Evolutionary conservation across 2,888 invertebrate genomes (phyloP).

Genomic region (Eupithecia inturbata): DNA sequence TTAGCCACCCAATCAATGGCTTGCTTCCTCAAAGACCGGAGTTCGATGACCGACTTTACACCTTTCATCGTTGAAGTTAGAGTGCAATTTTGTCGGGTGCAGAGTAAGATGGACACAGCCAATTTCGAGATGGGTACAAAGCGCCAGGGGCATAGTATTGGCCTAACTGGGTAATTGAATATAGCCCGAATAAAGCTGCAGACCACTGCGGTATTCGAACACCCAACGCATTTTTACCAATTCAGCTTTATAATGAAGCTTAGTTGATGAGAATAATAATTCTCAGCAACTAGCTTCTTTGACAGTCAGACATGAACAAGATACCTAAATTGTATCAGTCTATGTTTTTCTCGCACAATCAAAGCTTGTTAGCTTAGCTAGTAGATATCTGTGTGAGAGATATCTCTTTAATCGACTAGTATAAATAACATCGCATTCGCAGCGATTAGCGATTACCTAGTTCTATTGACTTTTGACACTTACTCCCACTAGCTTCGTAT

Average conservation of each 20-base stretch:
- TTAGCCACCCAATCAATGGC: conserved; percentile 75
- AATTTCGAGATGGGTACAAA: conserved; percentile 70
- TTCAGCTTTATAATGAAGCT: not conserved
- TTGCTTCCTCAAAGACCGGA: conserved; percentile 57
- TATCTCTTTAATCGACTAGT: too few relatives aligned
- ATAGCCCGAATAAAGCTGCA: conserved; percentile 41
- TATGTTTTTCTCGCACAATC: not conserved
- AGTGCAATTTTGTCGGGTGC: conserved; percentile 22
- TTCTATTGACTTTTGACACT: too few relatives aligned
- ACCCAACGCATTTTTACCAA: not conserved
- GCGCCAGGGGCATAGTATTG: conserved; percentile 69
- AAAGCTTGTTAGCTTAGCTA: too few relatives aligned
- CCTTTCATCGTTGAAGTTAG: conserved; percentile 43
- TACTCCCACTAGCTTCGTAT: too few relatives aligned
- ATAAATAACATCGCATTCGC: too few relatives aligned
- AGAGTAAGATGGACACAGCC: conserved; percentile 56
- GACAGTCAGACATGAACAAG: not conserved
- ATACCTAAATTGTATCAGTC: not conserved
- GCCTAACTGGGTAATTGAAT: conserved; percentile 78
- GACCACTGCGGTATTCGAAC: not conserved
- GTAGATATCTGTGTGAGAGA: too few relatives aligned
- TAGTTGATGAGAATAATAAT: not conserved
- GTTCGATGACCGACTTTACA: conserved; percentile 38
- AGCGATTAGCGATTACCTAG: too few relatives aligned
- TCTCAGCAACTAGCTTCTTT: not conserved